Evolutionary conservation across 2,797 vertebrate genomes (phyloP).

Genomic region (Poeciliopsis paucimaculata): DNA sequence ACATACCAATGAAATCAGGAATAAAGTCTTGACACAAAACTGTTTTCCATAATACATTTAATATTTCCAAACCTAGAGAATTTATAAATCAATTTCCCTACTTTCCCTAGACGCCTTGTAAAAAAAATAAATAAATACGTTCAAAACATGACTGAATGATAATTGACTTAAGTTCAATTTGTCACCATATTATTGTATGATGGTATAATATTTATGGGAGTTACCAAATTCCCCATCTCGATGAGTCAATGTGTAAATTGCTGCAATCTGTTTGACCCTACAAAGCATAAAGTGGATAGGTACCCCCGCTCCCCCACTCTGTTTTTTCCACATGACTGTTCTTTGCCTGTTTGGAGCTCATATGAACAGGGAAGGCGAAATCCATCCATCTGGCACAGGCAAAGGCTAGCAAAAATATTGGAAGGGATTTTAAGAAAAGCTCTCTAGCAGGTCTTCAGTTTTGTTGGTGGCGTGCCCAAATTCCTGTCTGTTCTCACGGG

Average conservation of each 20-base stretch:
- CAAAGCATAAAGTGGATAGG: slow-evolving; percentile 34
- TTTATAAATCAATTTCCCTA: neutral
- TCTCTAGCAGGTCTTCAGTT: slow-evolving; percentile 62
- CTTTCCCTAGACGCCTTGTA: neutral
- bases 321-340: slow-evolving; percentile 31
- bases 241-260: slow-evolving; percentile 40
- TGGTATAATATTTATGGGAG: slow-evolving; percentile 40
- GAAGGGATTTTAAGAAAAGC: slow-evolving; percentile 56
- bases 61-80: neutral
- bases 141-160: slow-evolving; percentile 2
- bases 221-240: slow-evolving; percentile 22
- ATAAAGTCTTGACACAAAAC: neutral
- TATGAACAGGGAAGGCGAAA: slow-evolving; percentile 37
- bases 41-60: neutral
- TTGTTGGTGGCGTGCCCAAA: slow-evolving; percentile 71
- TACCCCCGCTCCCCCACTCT: slow-evolving; percentile 25
- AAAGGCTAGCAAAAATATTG: slow-evolving; percentile 54
- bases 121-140: slow-evolving; percentile 10
- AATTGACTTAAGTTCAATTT: neutral
- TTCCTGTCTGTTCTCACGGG: slow-evolving; percentile 76
- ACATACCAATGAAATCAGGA: neutral
- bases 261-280: slow-evolving; percentile 53
- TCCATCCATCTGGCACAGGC: slow-evolving; percentile 61
- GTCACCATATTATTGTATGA: slow-evolving; percentile 23
- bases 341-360: slow-evolving; percentile 38